Evolutionary conservation across 2,113 vertebrate species (phyloP).

Genomic region (Copsychus sechellarum): DNA sequence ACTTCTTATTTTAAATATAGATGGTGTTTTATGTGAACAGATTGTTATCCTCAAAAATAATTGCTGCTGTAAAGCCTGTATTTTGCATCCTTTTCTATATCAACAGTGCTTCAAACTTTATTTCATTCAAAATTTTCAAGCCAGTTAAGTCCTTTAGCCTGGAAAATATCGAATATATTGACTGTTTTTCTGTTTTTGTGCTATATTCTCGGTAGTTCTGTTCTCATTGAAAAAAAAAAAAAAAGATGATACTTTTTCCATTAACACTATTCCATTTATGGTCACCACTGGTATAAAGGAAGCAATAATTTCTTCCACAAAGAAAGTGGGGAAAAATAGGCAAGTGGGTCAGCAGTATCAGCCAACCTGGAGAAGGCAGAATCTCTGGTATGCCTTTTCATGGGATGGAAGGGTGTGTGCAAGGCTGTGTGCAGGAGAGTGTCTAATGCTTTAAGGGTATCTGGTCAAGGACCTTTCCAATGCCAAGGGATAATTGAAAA

Average conservation of each 20-base stretch:
- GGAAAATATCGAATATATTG: background rate
- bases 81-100: constrained; percentile 24
- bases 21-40: constrained; percentile 55
- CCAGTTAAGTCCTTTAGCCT: background rate
- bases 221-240: background rate
- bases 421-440: background rate
- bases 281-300: background rate
- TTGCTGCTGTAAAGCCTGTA: constrained; percentile 32
- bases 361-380: background rate
- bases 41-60: constrained; percentile 67
- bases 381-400: background rate
- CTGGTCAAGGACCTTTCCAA: background rate
- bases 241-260: background rate
- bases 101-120: constrained; percentile 29
- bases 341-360: background rate
- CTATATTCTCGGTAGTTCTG: background rate
- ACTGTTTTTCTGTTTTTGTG: background rate
- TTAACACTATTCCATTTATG: background rate
- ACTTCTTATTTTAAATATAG: constrained; percentile 64
- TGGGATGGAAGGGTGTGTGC: background rate
- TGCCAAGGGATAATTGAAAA: background rate
- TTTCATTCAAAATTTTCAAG: constrained; percentile 36
- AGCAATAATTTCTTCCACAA: background rate
- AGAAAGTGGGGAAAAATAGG: background rate
- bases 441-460: background rate